A percentile compares a stretch with the other conserved stretches of the same genome.
phyloP scores from a whole-genome alignment of 2,888 invertebrate species.

The Andrena marginata region DNA sequence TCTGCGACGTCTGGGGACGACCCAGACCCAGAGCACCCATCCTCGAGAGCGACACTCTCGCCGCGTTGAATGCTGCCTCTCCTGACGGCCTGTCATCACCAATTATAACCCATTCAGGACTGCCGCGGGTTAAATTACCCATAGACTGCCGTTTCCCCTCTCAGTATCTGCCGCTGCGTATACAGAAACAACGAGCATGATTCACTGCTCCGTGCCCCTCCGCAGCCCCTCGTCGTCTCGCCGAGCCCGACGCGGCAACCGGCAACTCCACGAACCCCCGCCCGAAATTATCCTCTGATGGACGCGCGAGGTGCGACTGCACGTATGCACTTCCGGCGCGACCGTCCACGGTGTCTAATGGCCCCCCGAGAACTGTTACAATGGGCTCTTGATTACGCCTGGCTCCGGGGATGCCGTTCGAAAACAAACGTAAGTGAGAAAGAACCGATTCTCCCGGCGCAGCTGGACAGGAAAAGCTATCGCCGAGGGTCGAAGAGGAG shows the following conservation, averaged over 20 bases:
- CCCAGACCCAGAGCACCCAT: constrained; percentile 34
- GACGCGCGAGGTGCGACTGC: constrained; percentile 39
- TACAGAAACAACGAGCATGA: constrained; percentile 75
- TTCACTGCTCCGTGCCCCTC: constrained; percentile 62
- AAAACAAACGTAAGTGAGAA: constrained; percentile 62
- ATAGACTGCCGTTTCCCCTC: constrained; percentile 67
- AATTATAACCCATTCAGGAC: constrained; percentile 82
- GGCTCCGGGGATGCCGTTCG: constrained; percentile 24
- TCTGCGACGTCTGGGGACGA: constrained; percentile 50
- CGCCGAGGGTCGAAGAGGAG: neutral
- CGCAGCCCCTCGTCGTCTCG: constrained; percentile 21
- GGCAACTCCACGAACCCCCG: constrained; percentile 30
- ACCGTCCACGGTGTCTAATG: constrained; percentile 51
- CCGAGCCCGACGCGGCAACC: constrained; percentile 1
- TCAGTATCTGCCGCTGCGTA: constrained; percentile 43
- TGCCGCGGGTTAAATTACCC: constrained; percentile 80
- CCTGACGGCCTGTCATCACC: constrained; percentile 82
- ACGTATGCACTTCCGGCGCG: constrained; percentile 39
- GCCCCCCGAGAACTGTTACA: constrained; percentile 51
- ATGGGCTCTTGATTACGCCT: constrained; percentile 69
- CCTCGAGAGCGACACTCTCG: constrained; percentile 62
- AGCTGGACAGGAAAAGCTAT: neutral
- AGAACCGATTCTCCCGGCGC: constrained; percentile 13
- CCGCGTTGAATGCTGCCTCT: constrained; percentile 64
- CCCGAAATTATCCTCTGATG: constrained; percentile 58